Evolutionary conservation across 2,797 vertebrate genomes (phyloP).

Genomic region (Sternotherus odoratus): DNA sequence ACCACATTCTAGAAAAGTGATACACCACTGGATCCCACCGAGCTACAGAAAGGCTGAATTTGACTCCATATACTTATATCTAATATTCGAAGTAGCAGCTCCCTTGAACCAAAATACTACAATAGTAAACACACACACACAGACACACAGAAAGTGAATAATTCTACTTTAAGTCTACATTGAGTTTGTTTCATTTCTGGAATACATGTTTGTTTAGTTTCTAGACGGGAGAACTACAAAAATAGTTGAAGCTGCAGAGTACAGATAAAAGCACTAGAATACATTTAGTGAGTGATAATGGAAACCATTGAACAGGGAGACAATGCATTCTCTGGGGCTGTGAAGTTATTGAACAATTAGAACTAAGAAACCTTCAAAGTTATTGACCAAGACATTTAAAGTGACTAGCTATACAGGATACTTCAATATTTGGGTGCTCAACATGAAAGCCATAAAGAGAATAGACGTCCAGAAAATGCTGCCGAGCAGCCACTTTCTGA

Average conservation of each 20-base stretch:
- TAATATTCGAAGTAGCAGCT: not conserved
- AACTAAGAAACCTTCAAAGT: not conserved
- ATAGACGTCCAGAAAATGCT: no score
- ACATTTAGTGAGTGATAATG: not conserved
- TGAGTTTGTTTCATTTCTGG: not conserved
- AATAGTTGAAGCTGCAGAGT: not conserved
- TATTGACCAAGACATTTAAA: not conserved
- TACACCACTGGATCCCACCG: not conserved
- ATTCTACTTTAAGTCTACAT: not conserved
- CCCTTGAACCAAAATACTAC: not conserved
- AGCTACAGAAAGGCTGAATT: not conserved
- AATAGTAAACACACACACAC: not conserved
- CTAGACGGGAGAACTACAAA: not conserved
- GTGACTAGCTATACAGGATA: not conserved
- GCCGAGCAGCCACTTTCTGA: not conserved
- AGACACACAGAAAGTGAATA: not conserved
- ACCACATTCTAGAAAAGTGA: not conserved
- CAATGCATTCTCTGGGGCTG: not conserved
- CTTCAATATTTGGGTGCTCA: not conserved
- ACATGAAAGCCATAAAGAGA: not conserved
- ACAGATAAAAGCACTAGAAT: no score
- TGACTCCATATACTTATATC: no score
- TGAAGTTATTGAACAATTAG: not conserved
- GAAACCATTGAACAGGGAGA: not conserved
- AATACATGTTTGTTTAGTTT: not conserved